Base-by-base conservation (phyloP, 2,797 vertebrate species). In the Melanotaenia boesemani region DNA sequence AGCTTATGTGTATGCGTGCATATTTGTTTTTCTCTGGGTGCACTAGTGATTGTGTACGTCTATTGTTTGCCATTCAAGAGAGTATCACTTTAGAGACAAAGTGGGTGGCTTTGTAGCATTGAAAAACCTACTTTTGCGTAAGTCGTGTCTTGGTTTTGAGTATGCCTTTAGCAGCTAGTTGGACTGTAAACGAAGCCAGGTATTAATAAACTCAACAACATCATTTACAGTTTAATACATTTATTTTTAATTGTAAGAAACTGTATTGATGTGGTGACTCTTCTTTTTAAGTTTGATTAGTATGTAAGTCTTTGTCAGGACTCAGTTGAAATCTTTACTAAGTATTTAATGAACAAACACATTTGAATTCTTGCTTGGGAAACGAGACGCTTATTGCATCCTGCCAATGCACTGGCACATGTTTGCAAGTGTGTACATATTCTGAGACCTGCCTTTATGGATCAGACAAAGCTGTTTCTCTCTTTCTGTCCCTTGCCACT, bases 21-120 rank as follows among this genome's bases (percentile, higher is more conserved):
- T 72, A 48, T 64, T 78, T 68, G 46, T 63, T 80, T 79, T 78
- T 79, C 70, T 85, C 56, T 30, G 48, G 63, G 62, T 83, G 48
- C 6, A 34, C 65, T 73, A 57, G 50, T 67, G 76, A 73, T 76
- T 85, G 71, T 72, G 71, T 75, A 24, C 32, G 61, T 57, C 64
- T 73, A 39, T 75, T 71, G 50, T 50, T 65, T 70, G 63, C 26
- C 11, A 28, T 80, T 89, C 63, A 72, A 74, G 70, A 62, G 63
- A 61, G 1, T 61, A 74, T 64, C 68, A 64, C 44, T 79, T 63
- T 54, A 61, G 46, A 72, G 22, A 41, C 58, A 70, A 74, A 81
- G 63, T 58, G 37, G 69, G 81, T 16, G 55, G 50, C 54, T 85
- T 70, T 69, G 52, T 41, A 15, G 56, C 2, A 1, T 9, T 18